Evolutionary conservation across 2,113 vertebrate species (phyloP).

Genomic region (Notothenia rossii): DNA sequence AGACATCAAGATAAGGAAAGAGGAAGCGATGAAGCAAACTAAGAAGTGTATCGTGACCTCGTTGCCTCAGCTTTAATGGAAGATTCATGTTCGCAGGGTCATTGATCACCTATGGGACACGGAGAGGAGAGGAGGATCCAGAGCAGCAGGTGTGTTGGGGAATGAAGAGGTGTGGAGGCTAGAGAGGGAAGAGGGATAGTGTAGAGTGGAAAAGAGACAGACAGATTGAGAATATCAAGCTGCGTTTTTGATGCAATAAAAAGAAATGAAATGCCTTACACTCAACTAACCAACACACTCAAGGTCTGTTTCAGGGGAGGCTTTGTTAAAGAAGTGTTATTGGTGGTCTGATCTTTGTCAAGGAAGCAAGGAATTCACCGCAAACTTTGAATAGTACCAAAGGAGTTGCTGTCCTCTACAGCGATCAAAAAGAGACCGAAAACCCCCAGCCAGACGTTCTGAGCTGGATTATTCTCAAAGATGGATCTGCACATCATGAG

Average conservation of each 20-base stretch:
- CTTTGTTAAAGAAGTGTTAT: background rate
- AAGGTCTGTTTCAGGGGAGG: background rate
- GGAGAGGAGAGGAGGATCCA: constrained; percentile 12
- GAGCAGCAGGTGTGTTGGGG: constrained; percentile 42
- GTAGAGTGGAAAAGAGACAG: background rate
- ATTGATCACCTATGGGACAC: constrained; percentile 70
- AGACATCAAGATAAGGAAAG: constrained; percentile 19
- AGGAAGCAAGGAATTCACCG: background rate
- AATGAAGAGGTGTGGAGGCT: constrained; percentile 10
- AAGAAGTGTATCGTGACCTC: constrained; percentile 55
- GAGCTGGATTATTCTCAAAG: background rate
- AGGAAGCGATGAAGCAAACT: background rate
- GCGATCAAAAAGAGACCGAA: background rate
- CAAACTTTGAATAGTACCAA: no score
- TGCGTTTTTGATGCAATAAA: constrained; percentile 2
- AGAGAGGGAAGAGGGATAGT: constrained; percentile 6
- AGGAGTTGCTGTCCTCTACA: background rate
- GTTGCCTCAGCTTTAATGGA: constrained; percentile 76
- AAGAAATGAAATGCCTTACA: background rate
- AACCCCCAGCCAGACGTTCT: background rate
- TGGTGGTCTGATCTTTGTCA: no score
- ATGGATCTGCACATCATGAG: constrained; percentile 19
- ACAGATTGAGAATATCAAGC: background rate
- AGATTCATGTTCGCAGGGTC: constrained; percentile 75
- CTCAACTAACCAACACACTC: background rate